Base-by-base conservation (phyloP, 1,140 invertebrate species). In the Drosophila pseudoobscura region DNA sequence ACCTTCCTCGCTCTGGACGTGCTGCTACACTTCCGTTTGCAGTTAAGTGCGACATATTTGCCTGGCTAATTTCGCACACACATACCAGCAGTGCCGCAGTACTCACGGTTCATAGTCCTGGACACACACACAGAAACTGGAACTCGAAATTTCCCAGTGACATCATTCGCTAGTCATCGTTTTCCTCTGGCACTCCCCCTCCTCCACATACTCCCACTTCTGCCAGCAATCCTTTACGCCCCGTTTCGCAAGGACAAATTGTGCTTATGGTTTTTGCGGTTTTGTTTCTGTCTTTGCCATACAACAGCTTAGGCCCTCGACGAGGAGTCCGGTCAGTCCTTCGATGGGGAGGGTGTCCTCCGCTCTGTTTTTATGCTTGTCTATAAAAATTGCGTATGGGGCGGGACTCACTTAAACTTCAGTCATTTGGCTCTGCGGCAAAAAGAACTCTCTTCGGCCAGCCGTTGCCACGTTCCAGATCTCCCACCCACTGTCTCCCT, bases 41-140 rank as follows among this genome's bases (percentile, higher is more conserved):
- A 73, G 75, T 72, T 88, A 88, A 88, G 83, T 88, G 83, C 83
- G 78, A 88, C 83, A 88, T 83, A 88, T 88, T 88, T 88, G 83
- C 78, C 83, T 79, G 83, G 71, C 83, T 88, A 88, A 87, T 87
- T 87, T 78, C 5, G 24, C 66, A 53, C 65, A 61, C 59, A 77
- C 54, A 11, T 2, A n/a, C 20, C 24, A n/a, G 24, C 46, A 43
- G 50, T 45, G 61, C 66, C 65, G 68, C 75, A 64, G 83, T 83
- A 88, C 75, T 56, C 73, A 64, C 72, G 75, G 70, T 73, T 80
- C 73, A 77, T 62, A 76, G 63, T 85, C 51, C 77, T 58, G 26
- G 53, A 41, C 54, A 56, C 22, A 4, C 9, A 17, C 4, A 47
- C 15, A 56, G 26, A 2, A 26, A 56, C 17, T 56, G 31, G 24